Conservation (phyloP, 2,113 vertebrate species). For the Tachysurus fulvidraco region DNA sequence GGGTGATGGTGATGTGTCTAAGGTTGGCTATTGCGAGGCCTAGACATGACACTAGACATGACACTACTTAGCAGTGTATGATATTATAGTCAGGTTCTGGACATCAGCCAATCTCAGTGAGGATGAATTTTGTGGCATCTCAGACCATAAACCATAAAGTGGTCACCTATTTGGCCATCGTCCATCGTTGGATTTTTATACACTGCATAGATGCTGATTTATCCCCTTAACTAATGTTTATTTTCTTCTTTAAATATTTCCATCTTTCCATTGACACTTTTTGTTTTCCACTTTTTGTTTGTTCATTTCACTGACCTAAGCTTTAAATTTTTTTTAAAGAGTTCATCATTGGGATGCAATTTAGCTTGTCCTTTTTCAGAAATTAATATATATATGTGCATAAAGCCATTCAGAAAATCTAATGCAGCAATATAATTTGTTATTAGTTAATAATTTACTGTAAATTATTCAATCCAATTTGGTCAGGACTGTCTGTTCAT, state of each 20-base stretch:
- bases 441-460: neutral
- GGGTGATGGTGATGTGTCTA: conserved; percentile 9
- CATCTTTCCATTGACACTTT: conserved; percentile 9
- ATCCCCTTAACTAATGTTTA: neutral
- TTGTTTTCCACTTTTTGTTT: neutral
- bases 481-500: neutral
- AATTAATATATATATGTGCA: neutral
- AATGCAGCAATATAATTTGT: neutral
- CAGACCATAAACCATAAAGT: conserved; percentile 21
- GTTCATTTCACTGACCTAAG: neutral
- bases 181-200: neutral
- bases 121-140: neutral
- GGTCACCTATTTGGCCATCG: neutral
- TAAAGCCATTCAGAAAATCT: neutral
- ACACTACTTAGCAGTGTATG: conserved; percentile 17
- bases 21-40: conserved; percentile 17
- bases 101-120: conserved; percentile 11
- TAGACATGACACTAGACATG: neutral
- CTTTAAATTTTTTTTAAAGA: neutral
- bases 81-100: conserved; percentile 14
- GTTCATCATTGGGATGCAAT: neutral
- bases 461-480: neutral
- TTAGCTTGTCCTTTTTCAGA: too few relatives aligned
- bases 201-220: conserved; percentile 3
- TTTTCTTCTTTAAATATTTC: neutral